phyloP scores from a whole-genome alignment of 92 coral and sea anemone species.

The Phenganax marumi region DNA sequence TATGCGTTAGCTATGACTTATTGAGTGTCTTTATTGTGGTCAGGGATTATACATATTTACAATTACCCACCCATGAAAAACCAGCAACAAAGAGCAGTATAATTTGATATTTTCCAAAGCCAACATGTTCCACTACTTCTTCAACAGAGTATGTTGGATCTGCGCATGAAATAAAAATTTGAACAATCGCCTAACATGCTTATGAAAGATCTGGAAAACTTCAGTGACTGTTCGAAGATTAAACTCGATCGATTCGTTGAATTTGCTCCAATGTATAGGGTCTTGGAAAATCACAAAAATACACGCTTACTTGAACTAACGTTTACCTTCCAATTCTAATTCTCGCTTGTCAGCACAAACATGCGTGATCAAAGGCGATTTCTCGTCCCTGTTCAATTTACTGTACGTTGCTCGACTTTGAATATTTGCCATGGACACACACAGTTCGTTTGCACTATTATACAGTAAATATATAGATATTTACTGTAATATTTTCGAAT shows the following conservation, averaged over 20 bases:
- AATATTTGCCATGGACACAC: not conserved
- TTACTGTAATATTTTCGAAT: too few species aligned
- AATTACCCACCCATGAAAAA: conserved; percentile 81
- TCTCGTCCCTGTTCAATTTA: not conserved
- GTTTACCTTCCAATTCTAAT: not conserved
- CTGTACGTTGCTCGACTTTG: not conserved
- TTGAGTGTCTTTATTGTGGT: too few species aligned
- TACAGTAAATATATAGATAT: too few species aligned
- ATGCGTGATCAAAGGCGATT: not conserved
- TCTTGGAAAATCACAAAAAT: too few species aligned
- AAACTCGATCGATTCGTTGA: too few species aligned
- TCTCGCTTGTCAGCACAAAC: not conserved
- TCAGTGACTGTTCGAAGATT: too few species aligned
- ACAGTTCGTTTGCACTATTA: too few species aligned
- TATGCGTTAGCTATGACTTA: too few species aligned
- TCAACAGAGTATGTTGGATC: conserved; percentile 72
- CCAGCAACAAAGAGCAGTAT: conserved; percentile 78
- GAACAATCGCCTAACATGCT: not conserved
- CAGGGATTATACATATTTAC: not conserved
- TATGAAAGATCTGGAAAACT: too few species aligned
- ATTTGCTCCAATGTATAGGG: too few species aligned
- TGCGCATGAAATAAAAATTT: not conserved
- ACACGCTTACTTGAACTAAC: too few species aligned
- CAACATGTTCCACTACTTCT: conserved; percentile 84
- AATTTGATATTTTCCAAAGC: conserved; percentile 86